Conservation (phyloP, 2,888 invertebrate genomes). For the Agrochola litura region DNA sequence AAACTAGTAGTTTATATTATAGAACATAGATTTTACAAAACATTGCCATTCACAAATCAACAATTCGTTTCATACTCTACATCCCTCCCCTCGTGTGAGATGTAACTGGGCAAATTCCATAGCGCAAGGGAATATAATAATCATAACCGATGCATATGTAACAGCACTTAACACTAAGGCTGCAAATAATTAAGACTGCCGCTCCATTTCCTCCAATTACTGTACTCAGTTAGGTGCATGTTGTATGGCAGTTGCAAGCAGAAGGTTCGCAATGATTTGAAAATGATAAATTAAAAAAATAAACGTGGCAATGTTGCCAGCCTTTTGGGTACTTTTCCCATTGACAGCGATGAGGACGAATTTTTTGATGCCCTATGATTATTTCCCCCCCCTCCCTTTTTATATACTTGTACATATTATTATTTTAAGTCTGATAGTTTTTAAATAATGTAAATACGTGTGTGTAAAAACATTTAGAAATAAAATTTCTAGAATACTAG, state of each 20-base stretch:
- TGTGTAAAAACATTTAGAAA: too few species aligned
- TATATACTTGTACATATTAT: too few species aligned
- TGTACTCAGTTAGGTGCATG: conserved; percentile 27
- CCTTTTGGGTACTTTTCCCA: too few species aligned
- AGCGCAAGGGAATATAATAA: conserved; percentile 4
- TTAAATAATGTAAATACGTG: too few species aligned
- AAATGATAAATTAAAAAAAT: background rate
- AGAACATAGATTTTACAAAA: too few species aligned
- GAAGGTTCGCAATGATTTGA: background rate
- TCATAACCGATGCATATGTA: conserved; percentile 44
- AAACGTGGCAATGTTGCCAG: too few species aligned
- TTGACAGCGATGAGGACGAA: too few species aligned
- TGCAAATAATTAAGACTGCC: conserved; percentile 51
- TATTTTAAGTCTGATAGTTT: too few species aligned
- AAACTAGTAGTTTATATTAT: too few species aligned
- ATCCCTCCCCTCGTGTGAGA: background rate
- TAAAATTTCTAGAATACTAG: background rate
- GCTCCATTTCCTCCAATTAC: conserved; percentile 57
- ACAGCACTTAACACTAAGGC: conserved; percentile 47
- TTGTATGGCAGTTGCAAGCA: background rate
- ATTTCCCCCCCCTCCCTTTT: too few species aligned
- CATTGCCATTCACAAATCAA: background rate
- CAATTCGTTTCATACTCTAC: background rate
- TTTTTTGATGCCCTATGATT: too few species aligned
- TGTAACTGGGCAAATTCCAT: conserved; percentile 10